These are phyloP conservation scores for Eucidaris tribuloides DNA, from an alignment of 35 echinoderm and acorn worm genomes.

Conservation along the genomic window DNA sequence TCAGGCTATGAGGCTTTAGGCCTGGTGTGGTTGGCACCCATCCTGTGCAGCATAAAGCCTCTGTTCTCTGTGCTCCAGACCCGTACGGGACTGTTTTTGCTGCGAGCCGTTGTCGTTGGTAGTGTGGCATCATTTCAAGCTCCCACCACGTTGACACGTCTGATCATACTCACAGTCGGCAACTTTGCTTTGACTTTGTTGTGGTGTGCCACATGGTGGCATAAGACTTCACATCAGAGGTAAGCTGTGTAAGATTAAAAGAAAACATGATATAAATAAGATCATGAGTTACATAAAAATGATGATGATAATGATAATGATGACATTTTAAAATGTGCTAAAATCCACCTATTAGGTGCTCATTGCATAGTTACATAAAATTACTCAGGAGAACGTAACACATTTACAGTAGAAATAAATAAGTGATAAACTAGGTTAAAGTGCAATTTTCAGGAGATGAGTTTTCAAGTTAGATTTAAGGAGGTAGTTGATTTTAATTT, in stretches of 20 bases:
- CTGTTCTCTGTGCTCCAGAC: constrained; percentile 56
- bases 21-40: constrained; percentile 77
- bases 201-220: constrained; percentile 80
- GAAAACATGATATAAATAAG: too few species aligned
- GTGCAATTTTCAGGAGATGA: too few species aligned
- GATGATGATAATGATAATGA: too few species aligned
- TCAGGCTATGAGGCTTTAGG: constrained; percentile 73
- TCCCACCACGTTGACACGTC: constrained; percentile 47
- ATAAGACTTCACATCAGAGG: constrained; percentile 96
- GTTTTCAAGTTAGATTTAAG: too few species aligned
- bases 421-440: too few species aligned
- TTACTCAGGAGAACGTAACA: too few species aligned
- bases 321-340: too few species aligned
- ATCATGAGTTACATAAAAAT: too few species aligned
- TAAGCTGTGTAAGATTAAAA: constrained; percentile 27
- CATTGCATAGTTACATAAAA: too few species aligned
- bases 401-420: too few species aligned
- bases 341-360: too few species aligned
- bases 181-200: constrained; percentile 68
- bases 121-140: constrained; percentile 81
- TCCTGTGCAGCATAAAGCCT: constrained; percentile 32
- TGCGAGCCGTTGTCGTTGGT: constrained; percentile 48
- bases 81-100: constrained; percentile 57
- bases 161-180: constrained; percentile 55
- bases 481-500: too few species aligned